phyloP scores from a whole-genome alignment of 2,888 invertebrate species.

The Uropetala carovei region DNA sequence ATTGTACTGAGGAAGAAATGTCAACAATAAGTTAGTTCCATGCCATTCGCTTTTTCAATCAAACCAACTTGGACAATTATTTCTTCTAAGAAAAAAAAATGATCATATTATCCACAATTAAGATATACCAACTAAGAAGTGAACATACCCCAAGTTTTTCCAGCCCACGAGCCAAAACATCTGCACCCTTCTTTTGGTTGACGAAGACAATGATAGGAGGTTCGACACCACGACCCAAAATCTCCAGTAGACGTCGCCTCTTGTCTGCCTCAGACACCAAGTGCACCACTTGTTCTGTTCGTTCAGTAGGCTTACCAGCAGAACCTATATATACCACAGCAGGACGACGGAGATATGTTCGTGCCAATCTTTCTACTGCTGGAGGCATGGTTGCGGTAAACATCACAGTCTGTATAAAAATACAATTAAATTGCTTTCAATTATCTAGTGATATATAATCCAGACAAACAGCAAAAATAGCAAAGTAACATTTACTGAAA shows the following conservation, averaged over 20 bases:
- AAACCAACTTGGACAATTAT: not conserved
- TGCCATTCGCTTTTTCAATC: not conserved
- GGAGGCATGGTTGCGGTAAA: slow-evolving; percentile 99
- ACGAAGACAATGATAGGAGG: slow-evolving; percentile 99
- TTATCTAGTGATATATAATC: too few relatives aligned
- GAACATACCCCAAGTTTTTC: slow-evolving; percentile 91
- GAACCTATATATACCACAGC: slow-evolving; percentile 99
- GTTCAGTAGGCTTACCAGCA: slow-evolving; percentile 96
- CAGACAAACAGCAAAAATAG: too few relatives aligned
- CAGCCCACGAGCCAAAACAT: slow-evolving; percentile 96
- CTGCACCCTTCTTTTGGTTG: slow-evolving; percentile 99
- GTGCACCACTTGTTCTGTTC: slow-evolving; percentile 97
- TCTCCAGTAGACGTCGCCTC: slow-evolving; percentile 95
- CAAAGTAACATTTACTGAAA: too few relatives aligned
- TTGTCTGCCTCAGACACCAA: slow-evolving; percentile 98
- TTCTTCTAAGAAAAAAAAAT: not conserved
- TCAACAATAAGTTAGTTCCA: slow-evolving; percentile 50
- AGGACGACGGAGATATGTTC: slow-evolving; percentile 95
- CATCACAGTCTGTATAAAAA: slow-evolving; percentile 92
- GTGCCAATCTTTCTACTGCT: slow-evolving; percentile 96
- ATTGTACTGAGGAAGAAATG: slow-evolving; percentile 82
- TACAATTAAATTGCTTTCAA: not conserved
- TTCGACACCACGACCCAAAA: slow-evolving; percentile 92
- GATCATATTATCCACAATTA: not conserved
- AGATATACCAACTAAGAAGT: not conserved